Percentiles rank a stretch among this genome's conserved stretches.
These are phyloP conservation scores for Tragulus kanchil DNA, from an alignment of 2,113 vertebrate species.

Conservation along the genomic window DNA sequence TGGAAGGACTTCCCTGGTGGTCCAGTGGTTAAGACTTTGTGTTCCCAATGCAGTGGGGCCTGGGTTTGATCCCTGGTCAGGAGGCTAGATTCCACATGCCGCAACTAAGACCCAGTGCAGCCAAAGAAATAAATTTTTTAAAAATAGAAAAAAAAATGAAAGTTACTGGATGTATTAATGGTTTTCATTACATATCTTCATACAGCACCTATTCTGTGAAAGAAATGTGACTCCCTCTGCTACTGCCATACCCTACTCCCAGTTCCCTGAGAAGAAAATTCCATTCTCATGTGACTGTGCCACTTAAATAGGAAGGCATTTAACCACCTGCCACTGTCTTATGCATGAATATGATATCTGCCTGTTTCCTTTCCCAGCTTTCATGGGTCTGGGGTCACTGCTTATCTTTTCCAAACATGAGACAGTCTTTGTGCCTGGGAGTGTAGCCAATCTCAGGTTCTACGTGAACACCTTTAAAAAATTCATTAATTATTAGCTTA, in stretches of 20 bases:
- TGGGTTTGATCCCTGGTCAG: too few relatives aligned
- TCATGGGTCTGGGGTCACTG: background rate
- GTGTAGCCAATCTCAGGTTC: background rate
- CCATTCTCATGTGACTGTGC: slow-evolving; percentile 38
- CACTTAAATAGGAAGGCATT: slow-evolving; percentile 52
- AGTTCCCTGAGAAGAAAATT: slow-evolving; percentile 58
- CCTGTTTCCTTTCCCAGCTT: slow-evolving; percentile 8
- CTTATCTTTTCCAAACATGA: slow-evolving; percentile 44
- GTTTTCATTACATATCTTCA: slow-evolving; percentile 40
- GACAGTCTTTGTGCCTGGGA: background rate
- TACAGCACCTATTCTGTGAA: background rate
- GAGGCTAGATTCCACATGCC: too few relatives aligned
- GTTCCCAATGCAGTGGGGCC: too few relatives aligned
- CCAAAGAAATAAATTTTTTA: too few relatives aligned
- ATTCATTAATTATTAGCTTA: background rate
- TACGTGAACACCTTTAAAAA: background rate
- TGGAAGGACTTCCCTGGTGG: background rate
- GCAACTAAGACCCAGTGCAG: too few relatives aligned
- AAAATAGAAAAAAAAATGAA: background rate
- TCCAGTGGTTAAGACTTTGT: too few relatives aligned
- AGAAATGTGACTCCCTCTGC: slow-evolving; percentile 27
- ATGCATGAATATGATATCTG: slow-evolving; percentile 38
- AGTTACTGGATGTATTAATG: slow-evolving; percentile 3
- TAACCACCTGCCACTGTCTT: slow-evolving; percentile 57
- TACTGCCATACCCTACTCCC: background rate